A percentile compares a stretch with the other conserved stretches of the same genome.
phyloP scores from a whole-genome alignment of 1,140 invertebrate genomes.

The Drosophila malerkotliana region DNA sequence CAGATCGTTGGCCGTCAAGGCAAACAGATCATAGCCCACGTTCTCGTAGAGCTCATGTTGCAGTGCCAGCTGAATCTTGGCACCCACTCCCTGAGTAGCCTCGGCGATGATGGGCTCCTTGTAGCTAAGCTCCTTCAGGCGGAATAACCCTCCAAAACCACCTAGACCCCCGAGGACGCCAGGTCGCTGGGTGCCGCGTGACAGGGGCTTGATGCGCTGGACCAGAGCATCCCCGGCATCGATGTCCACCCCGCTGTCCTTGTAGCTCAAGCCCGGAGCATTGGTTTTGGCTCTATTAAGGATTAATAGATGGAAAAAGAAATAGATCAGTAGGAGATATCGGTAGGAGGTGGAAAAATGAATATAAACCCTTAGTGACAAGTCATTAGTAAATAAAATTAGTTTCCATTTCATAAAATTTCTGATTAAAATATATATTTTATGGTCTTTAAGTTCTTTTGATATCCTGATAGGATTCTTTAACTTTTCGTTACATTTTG shows the following conservation, averaged over 20 bases:
- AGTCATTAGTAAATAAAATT: not conserved
- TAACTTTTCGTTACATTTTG: slow-evolving; percentile 87
- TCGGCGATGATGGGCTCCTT: slow-evolving; percentile 94
- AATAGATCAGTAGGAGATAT: not conserved
- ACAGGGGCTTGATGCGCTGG: slow-evolving; percentile 91
- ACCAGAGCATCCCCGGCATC: slow-evolving; percentile 94
- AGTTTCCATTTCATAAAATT: too few species aligned
- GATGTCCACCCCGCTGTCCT: slow-evolving; percentile 96
- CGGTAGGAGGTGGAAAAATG: not conserved
- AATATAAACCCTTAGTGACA: not conserved
- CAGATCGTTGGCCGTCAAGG: slow-evolving; percentile 99
- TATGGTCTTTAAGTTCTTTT: too few species aligned
- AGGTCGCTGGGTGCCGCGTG: slow-evolving; percentile 87
- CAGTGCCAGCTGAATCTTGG: slow-evolving; percentile 96
- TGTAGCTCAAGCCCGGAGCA: slow-evolving; percentile 90
- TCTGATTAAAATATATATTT: too few species aligned
- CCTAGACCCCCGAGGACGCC: slow-evolving; percentile 94
- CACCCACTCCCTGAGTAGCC: slow-evolving; percentile 96
- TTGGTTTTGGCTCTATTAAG: slow-evolving; percentile 75
- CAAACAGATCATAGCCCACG: slow-evolving; percentile 97
- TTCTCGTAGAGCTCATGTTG: slow-evolving; percentile 91
- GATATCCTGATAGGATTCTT: too few species aligned
- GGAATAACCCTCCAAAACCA: slow-evolving; percentile 97
- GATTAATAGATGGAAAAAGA: not conserved
- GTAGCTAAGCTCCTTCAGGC: slow-evolving; percentile 87